Percentiles rank a stretch among this genome's conserved stretches.
Evolutionary conservation across 2,888 invertebrate species (phyloP).

Genomic region (Endotricha flammealis): DNA sequence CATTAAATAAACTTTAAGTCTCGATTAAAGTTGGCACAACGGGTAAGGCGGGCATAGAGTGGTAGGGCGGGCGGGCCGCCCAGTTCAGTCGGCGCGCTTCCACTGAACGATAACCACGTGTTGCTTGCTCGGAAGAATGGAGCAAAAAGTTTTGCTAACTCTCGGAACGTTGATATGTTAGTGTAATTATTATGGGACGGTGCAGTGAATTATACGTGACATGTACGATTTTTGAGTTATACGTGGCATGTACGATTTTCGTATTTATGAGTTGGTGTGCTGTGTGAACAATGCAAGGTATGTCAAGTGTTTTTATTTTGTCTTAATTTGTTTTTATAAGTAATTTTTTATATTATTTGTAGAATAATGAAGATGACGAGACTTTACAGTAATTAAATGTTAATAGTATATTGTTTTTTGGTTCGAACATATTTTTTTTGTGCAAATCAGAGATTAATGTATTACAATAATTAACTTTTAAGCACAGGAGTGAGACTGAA

Average conservation of each 20-base stretch:
- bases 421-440: too few species aligned
- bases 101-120: slow-evolving; percentile 34
- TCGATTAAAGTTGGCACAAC: slow-evolving; percentile 10
- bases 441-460: too few species aligned
- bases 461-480: too few species aligned
- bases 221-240: slow-evolving; percentile 26
- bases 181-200: slow-evolving; percentile 28
- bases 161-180: slow-evolving; percentile 21
- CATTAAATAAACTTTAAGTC: slow-evolving; percentile 11
- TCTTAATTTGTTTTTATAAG: slow-evolving; percentile 1
- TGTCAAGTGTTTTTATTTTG: slow-evolving; percentile 16
- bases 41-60: background rate
- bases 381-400: too few species aligned
- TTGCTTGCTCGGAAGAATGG: slow-evolving; percentile 28
- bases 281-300: slow-evolving; percentile 54
- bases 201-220: slow-evolving; percentile 35
- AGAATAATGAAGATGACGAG: too few species aligned
- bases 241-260: slow-evolving; percentile 27
- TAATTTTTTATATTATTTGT: too few species aligned
- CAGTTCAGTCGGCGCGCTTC: slow-evolving; percentile 35
- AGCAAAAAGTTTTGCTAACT: slow-evolving; percentile 58
- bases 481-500: too few species aligned
- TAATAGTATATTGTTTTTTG: too few species aligned
- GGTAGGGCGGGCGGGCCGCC: slow-evolving; percentile 20
- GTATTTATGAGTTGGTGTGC: slow-evolving; percentile 27